Evolutionary conservation across 2,113 vertebrate species (phyloP).

Genomic region (Neogale vison): DNA sequence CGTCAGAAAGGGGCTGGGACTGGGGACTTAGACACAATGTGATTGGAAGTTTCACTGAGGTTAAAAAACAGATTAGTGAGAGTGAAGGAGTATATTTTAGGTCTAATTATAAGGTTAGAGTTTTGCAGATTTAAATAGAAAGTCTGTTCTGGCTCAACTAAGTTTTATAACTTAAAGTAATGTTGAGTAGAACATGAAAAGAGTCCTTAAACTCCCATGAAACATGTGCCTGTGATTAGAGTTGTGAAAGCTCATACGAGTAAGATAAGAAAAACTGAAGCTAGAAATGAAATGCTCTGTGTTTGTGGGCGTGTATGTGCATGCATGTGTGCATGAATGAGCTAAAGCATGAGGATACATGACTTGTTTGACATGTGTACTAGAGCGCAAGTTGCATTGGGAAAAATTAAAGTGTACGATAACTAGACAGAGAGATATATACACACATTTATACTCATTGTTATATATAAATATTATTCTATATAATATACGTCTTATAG

Average conservation of each 20-base stretch:
- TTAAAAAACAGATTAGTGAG: conserved; percentile 27
- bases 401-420: background rate
- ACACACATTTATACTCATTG: background rate
- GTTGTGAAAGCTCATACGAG: conserved; percentile 17
- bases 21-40: background rate
- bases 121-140: conserved; percentile 55
- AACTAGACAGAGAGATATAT: background rate
- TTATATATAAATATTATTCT: background rate
- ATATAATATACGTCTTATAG: background rate
- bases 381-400: background rate
- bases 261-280: conserved; percentile 40
- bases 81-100: conserved; percentile 62
- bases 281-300: conserved; percentile 13
- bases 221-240: conserved; percentile 32
- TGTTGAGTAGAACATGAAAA: conserved; percentile 63
- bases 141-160: conserved; percentile 56
- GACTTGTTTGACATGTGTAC: background rate
- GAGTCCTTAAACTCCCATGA: conserved; percentile 61
- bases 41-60: background rate
- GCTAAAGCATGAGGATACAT: background rate
- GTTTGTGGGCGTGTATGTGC: background rate
- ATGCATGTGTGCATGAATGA: background rate
- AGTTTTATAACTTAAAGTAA: conserved; percentile 72
- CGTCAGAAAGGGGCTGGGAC: background rate
- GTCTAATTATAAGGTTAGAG: conserved; percentile 65